Evolutionary conservation across 1,140 invertebrate species (phyloP), one percentile per base, ranked within the genome.

Genomic region (Paracyclopina nana): DNA sequence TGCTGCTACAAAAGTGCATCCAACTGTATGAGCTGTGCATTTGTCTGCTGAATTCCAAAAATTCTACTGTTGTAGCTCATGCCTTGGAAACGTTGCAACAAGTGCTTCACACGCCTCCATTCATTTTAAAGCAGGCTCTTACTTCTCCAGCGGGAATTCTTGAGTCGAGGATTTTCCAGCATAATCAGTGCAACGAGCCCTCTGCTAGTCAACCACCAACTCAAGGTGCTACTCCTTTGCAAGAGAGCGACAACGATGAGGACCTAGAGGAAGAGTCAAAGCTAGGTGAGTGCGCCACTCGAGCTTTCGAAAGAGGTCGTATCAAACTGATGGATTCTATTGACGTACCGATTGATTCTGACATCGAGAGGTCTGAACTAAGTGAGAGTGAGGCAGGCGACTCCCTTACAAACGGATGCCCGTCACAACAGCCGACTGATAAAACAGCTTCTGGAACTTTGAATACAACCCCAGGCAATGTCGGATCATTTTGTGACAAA

Each of bases 31-130:
- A 87, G 62, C 63, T 85, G n/a, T 77, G 79, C 59, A 59, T 90
- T 16, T 67, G 78, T 59, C 80, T 77, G 61, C 70, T 74, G 25
- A 68, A 73, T 46, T 74, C 77, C 59, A 63, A 64, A 1, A 79
- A 86, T 63, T 82, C 86, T 61, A 87, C 87, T 65, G 71, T 85
- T n/a, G 72, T 84, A 46, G 84, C 82, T 55, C 72, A 80, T 6
- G 71, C 79, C 16, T 66, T 90, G 55, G 85, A 91, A 66, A 79
- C 80, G 24, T 65, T 88, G 11, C 74, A 75, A 43, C 73, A 80
- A 52, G 59, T 88, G 3, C 61, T 91, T 0, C 73, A 75, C 45
- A 71, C 71, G 53, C 72, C 76, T 8, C 72, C 71, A 16, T 65
- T 71, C n/a, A 62, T 70, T 6, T 64, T 85, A 6, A 62, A 75